These are phyloP conservation scores for Neotoma lepida DNA, from an alignment of 2,113 vertebrate species.

Conservation along the genomic window DNA sequence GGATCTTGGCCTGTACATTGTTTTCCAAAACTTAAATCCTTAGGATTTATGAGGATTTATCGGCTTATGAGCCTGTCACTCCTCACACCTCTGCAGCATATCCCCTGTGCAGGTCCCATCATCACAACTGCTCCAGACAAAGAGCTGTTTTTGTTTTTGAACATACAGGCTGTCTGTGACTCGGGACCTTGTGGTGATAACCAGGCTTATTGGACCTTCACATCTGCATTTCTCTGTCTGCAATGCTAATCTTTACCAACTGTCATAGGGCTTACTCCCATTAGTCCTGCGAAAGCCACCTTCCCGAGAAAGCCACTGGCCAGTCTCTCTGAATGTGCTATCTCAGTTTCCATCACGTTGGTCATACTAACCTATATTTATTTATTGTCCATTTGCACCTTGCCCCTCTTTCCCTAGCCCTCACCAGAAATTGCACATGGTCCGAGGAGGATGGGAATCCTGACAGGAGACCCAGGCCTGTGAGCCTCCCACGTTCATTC, in stretches of 20 bases:
- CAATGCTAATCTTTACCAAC: background rate
- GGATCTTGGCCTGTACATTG: background rate
- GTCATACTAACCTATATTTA: background rate
- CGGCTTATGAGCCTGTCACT: background rate
- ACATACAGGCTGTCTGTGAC: background rate
- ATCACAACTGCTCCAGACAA: background rate
- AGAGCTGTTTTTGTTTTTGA: background rate
- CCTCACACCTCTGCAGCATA: background rate
- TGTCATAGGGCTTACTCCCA: background rate
- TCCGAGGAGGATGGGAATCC: background rate
- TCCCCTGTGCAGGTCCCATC: background rate
- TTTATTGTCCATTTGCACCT: background rate
- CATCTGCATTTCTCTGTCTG: background rate
- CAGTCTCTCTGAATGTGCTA: background rate
- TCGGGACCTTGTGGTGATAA: too few relatives aligned
- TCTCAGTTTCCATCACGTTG: accelerated
- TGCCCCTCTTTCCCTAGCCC: background rate
- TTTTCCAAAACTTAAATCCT: background rate
- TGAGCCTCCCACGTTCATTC: background rate
- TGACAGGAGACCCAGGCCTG: background rate
- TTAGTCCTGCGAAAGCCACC: background rate
- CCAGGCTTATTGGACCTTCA: too few relatives aligned
- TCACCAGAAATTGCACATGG: background rate
- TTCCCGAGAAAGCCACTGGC: too few relatives aligned
- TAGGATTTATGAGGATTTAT: background rate